Percentiles rank a stretch among this genome's conserved stretches.
Evolutionary conservation across 2,113 vertebrate species (phyloP).

Genomic region (Amblyornis subalaris): DNA sequence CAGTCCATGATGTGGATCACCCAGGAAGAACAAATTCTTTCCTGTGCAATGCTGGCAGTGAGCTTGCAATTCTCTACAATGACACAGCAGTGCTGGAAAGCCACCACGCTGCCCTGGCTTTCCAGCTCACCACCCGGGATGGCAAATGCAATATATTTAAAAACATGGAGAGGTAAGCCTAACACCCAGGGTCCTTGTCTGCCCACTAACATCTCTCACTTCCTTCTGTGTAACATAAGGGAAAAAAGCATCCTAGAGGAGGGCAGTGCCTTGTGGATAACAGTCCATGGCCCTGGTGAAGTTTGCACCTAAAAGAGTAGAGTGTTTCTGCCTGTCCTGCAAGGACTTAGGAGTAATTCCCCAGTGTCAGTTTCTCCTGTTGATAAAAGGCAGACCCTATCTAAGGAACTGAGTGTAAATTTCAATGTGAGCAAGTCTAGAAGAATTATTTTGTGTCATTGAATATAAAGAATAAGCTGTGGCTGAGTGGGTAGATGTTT

Average conservation of each 20-base stretch:
- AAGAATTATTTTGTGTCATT: neutral
- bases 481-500: neutral
- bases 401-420: neutral
- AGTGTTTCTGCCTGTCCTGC: neutral
- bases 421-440: neutral
- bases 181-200: neutral
- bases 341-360: neutral
- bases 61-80: constrained; percentile 92
- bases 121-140: constrained; percentile 90
- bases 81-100: constrained; percentile 94
- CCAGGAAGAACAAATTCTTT: constrained; percentile 95
- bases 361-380: neutral
- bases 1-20: constrained; percentile 93
- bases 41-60: constrained; percentile 92
- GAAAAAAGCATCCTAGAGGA: neutral
- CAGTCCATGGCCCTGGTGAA: neutral
- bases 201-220: neutral
- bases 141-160: constrained; percentile 97
- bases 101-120: constrained; percentile 92
- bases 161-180: constrained; percentile 88
- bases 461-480: neutral
- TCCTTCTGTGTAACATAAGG: neutral
- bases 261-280: neutral
- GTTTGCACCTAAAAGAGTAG: neutral
- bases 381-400: neutral